Evolutionary conservation across 1,140 invertebrate genomes (phyloP), one percentile per base, ranked within the genome.

Genomic region (Drosophila neocordata): DNA sequence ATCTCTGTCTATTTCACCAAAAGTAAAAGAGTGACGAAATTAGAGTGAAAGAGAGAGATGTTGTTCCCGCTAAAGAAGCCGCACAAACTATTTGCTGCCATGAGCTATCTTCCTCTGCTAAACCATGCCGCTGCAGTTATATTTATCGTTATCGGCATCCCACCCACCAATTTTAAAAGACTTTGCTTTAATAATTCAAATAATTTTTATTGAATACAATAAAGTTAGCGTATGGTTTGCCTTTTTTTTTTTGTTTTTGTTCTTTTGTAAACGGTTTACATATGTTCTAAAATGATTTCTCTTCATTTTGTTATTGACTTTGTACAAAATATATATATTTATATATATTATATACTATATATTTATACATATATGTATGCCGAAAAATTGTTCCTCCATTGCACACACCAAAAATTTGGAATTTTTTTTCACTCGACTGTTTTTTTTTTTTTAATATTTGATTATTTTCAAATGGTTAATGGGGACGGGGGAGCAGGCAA

Each of bases 161-260:
- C 24, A 11, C n/a, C 24, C 8, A 2, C 9, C 35, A 53, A 59
- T n/a, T 59, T 9, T 9, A 59, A 38, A 41, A 6, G 31, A 15
- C 22, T 15, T 38, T 24, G 11, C 5, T 15, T 56, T 22, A 41
- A 70, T 73, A 79, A 88, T 89, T 88, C 48, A 79, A 83, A 72
- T 79, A 71, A 68, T 78, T 89, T 56, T 78, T 88, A 88, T 89
- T 88, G 83, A 87, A 87, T 87, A 88, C 82, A 87, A 87, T 87
- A 87, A 87, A 87, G 75, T 87, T 87, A 82, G 82, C 78, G 74
- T 74, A 85, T 87, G 77, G 77, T 74, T 75, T 67, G 20, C 15
- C 18, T 20, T 73, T 78, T 41, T 48, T 13, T 77, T 20, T 73
- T 78, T 41, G 38, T 13, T 77, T 31, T 1, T 31, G 27, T 31